phyloP scores from a whole-genome alignment of 2,113 vertebrate species.

The Orycteropus afer region DNA sequence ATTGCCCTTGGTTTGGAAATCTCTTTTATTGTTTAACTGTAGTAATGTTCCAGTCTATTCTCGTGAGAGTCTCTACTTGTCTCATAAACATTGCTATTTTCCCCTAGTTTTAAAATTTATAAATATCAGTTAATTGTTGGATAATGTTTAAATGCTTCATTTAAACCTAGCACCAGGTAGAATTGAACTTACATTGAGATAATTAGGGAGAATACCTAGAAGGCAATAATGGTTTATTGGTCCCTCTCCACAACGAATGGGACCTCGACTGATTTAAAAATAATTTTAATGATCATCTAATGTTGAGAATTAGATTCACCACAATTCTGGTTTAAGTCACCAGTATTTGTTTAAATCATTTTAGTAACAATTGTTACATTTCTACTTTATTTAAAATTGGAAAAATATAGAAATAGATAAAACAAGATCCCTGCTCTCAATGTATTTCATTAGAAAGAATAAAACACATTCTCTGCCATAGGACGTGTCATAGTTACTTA shows the following conservation, averaged over 20 bases:
- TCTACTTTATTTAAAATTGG: background rate
- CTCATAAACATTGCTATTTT: background rate
- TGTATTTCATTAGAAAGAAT: slow-evolving; percentile 4
- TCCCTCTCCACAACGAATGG: background rate
- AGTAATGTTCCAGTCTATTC: background rate
- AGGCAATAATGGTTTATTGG: background rate
- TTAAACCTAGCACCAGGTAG: background rate
- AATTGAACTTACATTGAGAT: background rate
- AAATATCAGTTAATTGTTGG: background rate
- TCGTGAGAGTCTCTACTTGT: background rate
- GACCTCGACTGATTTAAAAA: background rate
- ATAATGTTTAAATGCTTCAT: background rate
- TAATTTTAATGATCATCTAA: background rate
- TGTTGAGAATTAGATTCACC: background rate
- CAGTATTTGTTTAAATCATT: background rate
- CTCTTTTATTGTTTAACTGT: background rate
- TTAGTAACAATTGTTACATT: background rate
- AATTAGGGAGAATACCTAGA: background rate
- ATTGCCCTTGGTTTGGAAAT: slow-evolving; percentile 41
- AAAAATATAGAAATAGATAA: background rate
- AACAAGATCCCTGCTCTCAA: background rate
- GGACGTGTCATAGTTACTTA: background rate
- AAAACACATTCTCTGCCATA: background rate
- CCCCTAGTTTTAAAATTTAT: background rate
- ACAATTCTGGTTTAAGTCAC: background rate